Evolutionary conservation across 2,113 vertebrate species (phyloP).

Genomic region (Indri indri): DNA sequence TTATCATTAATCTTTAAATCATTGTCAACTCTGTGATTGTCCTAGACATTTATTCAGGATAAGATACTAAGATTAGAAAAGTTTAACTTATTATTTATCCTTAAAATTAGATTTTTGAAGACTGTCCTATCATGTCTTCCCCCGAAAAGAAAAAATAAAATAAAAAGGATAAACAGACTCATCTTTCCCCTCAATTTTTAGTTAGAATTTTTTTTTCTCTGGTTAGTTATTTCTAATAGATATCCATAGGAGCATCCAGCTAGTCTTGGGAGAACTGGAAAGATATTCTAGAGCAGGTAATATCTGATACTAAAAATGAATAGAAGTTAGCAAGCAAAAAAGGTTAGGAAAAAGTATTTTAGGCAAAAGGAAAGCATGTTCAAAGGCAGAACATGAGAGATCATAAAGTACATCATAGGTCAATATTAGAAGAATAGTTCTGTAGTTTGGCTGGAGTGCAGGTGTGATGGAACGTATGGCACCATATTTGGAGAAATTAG

Average conservation of each 20-base stretch:
- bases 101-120: neutral
- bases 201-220: neutral
- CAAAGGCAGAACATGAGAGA: neutral
- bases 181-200: neutral
- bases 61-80: neutral
- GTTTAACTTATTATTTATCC: neutral
- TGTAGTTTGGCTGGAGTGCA: neutral
- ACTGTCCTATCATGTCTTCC: neutral
- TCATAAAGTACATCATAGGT: neutral
- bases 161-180: neutral
- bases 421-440: neutral
- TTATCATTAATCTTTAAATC: neutral
- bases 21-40: neutral
- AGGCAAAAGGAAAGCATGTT: neutral
- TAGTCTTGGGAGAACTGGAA: neutral
- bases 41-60: neutral
- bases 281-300: neutral
- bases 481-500: neutral
- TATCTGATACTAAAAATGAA: neutral
- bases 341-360: neutral
- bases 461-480: neutral
- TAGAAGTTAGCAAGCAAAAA: neutral
- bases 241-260: neutral
- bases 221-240: neutral
- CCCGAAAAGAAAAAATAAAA: neutral